A percentile compares a stretch with the other conserved stretches of the same genome.
Evolutionary conservation across 92 coral and sea anemone species (phyloP).

Genomic region (Zoanthus solanderi): DNA sequence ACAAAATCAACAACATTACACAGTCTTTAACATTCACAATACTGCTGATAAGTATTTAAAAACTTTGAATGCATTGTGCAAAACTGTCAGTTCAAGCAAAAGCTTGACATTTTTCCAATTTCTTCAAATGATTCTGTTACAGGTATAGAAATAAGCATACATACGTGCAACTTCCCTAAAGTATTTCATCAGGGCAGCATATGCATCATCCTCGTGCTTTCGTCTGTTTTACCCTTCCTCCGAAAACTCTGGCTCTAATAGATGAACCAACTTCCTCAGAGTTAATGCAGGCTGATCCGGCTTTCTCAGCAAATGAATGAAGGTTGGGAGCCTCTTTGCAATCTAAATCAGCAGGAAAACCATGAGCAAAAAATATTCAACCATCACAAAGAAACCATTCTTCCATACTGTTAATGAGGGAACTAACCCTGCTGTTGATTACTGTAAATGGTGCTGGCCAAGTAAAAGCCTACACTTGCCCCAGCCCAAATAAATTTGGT

Average conservation of each 20-base stretch:
- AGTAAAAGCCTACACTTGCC: slow-evolving; percentile 5
- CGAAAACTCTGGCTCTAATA: slow-evolving; percentile 48
- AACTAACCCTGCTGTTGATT: slow-evolving; percentile 19
- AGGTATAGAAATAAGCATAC: slow-evolving; percentile 16
- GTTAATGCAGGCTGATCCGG: slow-evolving; percentile 27
- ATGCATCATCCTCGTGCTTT: slow-evolving; percentile 34
- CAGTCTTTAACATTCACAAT: slow-evolving; percentile 14
- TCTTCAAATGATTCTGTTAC: slow-evolving; percentile 17
- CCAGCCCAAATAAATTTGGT: not conserved
- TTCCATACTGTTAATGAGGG: slow-evolving; percentile 21
- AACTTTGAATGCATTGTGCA: slow-evolving; percentile 20
- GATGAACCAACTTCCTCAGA: slow-evolving; percentile 26
- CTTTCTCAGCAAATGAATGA: slow-evolving; percentile 17
- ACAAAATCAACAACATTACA: slow-evolving; percentile 8
- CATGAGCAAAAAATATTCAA: slow-evolving; percentile 17
- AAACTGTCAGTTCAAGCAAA: slow-evolving; percentile 20
- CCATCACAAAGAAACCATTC: slow-evolving; percentile 18
- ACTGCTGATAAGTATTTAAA: slow-evolving; percentile 12
- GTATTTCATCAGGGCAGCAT: slow-evolving; percentile 37
- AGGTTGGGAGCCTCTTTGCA: slow-evolving; percentile 27
- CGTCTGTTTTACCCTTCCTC: slow-evolving; percentile 48
- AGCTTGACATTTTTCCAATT: slow-evolving; percentile 13
- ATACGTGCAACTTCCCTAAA: slow-evolving; percentile 54
- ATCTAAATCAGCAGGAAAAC: slow-evolving; percentile 16
- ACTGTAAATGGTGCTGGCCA: slow-evolving; percentile 12